phyloP scores from a whole-genome alignment of 2,888 invertebrate genomes.

The Tipula unca region DNA sequence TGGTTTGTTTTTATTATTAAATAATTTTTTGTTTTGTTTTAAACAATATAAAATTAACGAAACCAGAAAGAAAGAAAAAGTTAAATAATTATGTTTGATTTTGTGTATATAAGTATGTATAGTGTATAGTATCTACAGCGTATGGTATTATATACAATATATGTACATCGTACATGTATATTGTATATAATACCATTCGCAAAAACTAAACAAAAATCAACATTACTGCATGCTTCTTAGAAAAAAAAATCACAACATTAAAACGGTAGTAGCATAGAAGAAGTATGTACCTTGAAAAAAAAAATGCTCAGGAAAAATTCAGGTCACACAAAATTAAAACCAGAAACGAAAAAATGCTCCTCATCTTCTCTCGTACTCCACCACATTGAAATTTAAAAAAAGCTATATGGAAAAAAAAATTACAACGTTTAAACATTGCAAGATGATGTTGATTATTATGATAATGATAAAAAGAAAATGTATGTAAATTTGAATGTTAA shows the following conservation, averaged over 20 bases:
- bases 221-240: neutral
- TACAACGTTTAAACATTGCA: neutral
- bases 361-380: neutral
- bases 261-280: neutral
- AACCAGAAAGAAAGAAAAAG: neutral
- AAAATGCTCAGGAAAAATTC: neutral
- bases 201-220: too few species aligned
- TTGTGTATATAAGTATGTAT: too few species aligned
- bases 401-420: neutral
- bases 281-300: neutral
- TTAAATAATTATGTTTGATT: neutral
- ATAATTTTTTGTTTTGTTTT: neutral
- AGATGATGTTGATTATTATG: constrained; percentile 14
- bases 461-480: constrained; percentile 8
- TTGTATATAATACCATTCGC: neutral
- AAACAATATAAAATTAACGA: neutral
- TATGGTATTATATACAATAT: too few species aligned
- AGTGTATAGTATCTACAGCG: too few species aligned
- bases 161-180: too few species aligned
- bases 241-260: neutral
- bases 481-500: neutral
- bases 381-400: neutral
- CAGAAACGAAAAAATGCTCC: neutral
- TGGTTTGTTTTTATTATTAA: neutral
- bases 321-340: neutral